Percentiles rank a stretch among this genome's conserved stretches.
Evolutionary conservation across 2,797 vertebrate species (phyloP).

Genomic region (Parotocinclus haroldoi): DNA sequence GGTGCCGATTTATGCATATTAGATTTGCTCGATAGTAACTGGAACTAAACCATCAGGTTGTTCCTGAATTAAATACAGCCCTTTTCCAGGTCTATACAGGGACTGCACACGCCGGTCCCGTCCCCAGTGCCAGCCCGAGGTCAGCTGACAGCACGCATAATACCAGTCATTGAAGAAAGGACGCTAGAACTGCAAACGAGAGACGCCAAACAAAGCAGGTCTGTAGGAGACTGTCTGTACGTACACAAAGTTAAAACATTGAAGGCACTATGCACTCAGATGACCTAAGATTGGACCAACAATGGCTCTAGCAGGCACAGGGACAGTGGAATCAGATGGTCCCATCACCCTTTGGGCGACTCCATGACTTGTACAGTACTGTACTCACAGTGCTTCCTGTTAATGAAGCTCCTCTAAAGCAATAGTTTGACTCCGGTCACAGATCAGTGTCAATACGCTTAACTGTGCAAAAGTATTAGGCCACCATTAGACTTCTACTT

Average conservation of each 20-base stretch:
- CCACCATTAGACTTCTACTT: too few species aligned
- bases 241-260: slow-evolving; percentile 48
- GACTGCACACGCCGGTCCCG: neutral
- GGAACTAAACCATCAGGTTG: too few species aligned
- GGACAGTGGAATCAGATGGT: slow-evolving; percentile 40
- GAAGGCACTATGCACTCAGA: slow-evolving; percentile 50
- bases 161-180: slow-evolving; percentile 48
- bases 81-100: slow-evolving; percentile 6
- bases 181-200: slow-evolving; percentile 25
- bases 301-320: slow-evolving; percentile 32
- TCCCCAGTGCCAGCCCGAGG: slow-evolving; percentile 21
- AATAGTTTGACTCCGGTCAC: too few species aligned
- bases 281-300: slow-evolving; percentile 53
- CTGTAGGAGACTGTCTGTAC: slow-evolving; percentile 45
- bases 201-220: slow-evolving; percentile 46
- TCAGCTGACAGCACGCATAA: slow-evolving; percentile 43
- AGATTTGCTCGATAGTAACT: too few species aligned
- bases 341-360: slow-evolving; percentile 48
- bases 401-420: neutral
- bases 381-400: neutral
- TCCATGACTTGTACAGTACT: slow-evolving; percentile 35
- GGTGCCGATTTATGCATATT: too few species aligned
- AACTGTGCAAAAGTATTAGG: too few species aligned
- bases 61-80: neutral
- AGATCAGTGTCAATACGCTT: too few species aligned